A percentile compares a stretch with the other conserved stretches of the same genome.
Evolutionary conservation across 1,140 invertebrate genomes (phyloP).

Genomic region (Archivesica marissinica): DNA sequence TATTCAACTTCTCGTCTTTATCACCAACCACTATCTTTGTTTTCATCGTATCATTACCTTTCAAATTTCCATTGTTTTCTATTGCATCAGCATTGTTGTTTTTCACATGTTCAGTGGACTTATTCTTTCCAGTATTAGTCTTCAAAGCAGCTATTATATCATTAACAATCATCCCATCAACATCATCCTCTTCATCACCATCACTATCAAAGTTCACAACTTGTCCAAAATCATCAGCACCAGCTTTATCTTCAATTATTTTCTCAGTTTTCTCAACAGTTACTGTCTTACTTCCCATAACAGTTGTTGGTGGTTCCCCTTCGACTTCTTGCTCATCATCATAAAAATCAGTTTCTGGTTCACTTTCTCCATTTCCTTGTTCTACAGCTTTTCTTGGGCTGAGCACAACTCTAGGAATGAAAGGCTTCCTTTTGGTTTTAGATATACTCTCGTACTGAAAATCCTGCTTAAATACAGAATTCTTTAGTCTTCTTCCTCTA

Average conservation of each 20-base stretch:
- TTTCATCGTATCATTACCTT: not conserved
- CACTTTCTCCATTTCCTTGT: not conserved
- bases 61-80: not conserved
- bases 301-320: not conserved
- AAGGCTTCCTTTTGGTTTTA: slow-evolving; percentile 23
- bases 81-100: not conserved
- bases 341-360: not conserved
- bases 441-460: slow-evolving; percentile 49
- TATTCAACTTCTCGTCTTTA: not conserved
- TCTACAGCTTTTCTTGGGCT: not conserved
- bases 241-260: not conserved
- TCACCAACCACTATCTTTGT: not conserved
- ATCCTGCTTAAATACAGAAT: not conserved
- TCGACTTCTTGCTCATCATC: not conserved
- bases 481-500: not conserved
- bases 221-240: slow-evolving; percentile 21
- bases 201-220: slow-evolving; percentile 47
- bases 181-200: slow-evolving; percentile 9
- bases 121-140: too few relatives aligned
- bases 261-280: not conserved
- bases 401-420: not conserved
- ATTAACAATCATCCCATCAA: slow-evolving; percentile 36
- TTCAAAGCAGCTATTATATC: not conserved
- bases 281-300: not conserved
- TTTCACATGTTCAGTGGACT: not conserved